Evolutionary conservation across 2,113 vertebrate genomes (phyloP).

Genomic region (Micronycteris hirsuta): DNA sequence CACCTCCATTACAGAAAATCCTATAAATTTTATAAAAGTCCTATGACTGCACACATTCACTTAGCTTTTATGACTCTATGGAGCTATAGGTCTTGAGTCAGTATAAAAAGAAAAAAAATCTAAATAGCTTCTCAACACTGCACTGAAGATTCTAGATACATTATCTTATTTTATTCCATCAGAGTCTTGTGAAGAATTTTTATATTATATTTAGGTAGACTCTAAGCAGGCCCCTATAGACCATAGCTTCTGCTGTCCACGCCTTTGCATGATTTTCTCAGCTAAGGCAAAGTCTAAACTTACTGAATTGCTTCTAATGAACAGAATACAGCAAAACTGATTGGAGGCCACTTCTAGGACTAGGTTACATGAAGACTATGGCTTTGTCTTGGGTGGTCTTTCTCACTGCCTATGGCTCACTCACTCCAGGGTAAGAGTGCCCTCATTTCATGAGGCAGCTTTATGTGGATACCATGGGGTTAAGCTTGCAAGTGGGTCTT

Average conservation of each 20-base stretch:
- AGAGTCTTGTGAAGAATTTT: neutral
- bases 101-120: neutral
- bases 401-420: neutral
- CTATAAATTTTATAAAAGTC: slow-evolving; percentile 22
- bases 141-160: neutral
- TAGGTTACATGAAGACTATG: neutral
- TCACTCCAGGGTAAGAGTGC: neutral
- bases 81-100: neutral
- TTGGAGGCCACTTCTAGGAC: too few species aligned
- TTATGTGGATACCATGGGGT: neutral
- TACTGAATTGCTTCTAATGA: neutral
- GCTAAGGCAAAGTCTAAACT: neutral
- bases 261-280: fast-evolving
- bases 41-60: neutral
- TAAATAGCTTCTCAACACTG: neutral
- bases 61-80: neutral
- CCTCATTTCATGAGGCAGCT: neutral
- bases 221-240: neutral
- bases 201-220: fast-evolving
- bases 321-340: neutral
- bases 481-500: neutral
- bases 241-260: neutral
- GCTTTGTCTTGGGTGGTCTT: neutral
- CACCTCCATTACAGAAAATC: neutral
- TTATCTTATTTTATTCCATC: neutral